phyloP scores from a whole-genome alignment of 2,797 vertebrate species.

The Furcifer pardalis region DNA sequence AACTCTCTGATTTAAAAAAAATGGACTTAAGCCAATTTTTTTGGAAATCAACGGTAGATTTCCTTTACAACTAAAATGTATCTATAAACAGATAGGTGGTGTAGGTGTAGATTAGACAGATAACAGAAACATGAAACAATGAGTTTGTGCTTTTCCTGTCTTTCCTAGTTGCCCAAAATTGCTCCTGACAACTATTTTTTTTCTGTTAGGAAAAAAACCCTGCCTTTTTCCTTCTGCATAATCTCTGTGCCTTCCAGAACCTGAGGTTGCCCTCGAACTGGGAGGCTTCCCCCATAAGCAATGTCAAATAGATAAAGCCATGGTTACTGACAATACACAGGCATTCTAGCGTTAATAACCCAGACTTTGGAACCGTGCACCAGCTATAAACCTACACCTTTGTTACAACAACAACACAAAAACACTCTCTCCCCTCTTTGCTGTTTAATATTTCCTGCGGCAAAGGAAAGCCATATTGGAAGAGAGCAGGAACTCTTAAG shows the following conservation, averaged over 20 bases:
- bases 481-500: conserved; percentile 38
- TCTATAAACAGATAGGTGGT: too few species aligned
- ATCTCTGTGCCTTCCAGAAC: background rate
- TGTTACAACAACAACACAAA: conserved; percentile 26
- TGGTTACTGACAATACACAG: background rate
- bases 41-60: background rate
- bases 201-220: background rate
- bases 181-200: background rate
- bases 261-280: background rate
- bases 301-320: conserved; percentile 19
- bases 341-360: background rate
- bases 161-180: background rate
- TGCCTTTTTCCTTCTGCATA: background rate
- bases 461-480: conserved; percentile 44
- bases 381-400: conserved; percentile 34
- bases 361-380: conserved; percentile 12
- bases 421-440: conserved; percentile 61
- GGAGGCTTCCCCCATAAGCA: background rate
- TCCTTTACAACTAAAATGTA: background rate
- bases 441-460: conserved; percentile 71
- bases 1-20: background rate
- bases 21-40: background rate
- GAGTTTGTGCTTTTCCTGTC: background rate
- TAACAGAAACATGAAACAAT: too few species aligned
- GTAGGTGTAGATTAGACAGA: too few species aligned